Base-by-base conservation (phyloP, 2,888 invertebrate genomes). In the Drosophila merina region DNA sequence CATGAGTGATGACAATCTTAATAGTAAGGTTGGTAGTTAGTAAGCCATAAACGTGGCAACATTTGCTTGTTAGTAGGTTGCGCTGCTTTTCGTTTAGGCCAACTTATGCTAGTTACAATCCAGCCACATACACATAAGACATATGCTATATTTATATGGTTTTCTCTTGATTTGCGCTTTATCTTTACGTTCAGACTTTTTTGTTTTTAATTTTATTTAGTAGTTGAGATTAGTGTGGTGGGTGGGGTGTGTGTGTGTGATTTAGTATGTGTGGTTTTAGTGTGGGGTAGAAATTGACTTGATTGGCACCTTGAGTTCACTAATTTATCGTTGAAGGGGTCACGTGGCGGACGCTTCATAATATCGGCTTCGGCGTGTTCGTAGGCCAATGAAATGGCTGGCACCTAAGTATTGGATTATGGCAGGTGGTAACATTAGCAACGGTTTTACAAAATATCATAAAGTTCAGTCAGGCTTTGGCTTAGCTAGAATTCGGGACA, bases 351-450 rank as follows among this genome's bases (percentile, higher is more conserved):
- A 91, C 96, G 94, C 93, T 96, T 96, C 96, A 96, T 96, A 93
- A 96, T 96, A 94, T 96, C 96, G 89, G 95, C 94, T 93, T 96
- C 96, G 81, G 96, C 95, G 92, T 95, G 94, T 93, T 96, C 96
- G 92, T 96, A 96, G 91, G 96, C 96, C 93, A 96, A 93, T 85
- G 96, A 96, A 93, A 96, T 96, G 92, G 96, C 96, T 89, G 96
- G 96, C 93, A 94, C 93, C 94, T 92, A 72, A 89, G 70, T 87
- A 82, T 75, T 86, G 72, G 75, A 82, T 78, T 76, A 75, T 79
- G 72, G 70, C 74, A 83, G 84, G 72, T 82, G 73, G 70, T 83
- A 85, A 85, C 64, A 79, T 82, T 88, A 82, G 88, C 88, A 87
- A 78, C 75, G 12, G 63, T 63, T 76, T 79, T 72, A 75, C 83